phyloP scores from a whole-genome alignment of 2,888 invertebrate genomes.

The Eupithecia inturbata region DNA sequence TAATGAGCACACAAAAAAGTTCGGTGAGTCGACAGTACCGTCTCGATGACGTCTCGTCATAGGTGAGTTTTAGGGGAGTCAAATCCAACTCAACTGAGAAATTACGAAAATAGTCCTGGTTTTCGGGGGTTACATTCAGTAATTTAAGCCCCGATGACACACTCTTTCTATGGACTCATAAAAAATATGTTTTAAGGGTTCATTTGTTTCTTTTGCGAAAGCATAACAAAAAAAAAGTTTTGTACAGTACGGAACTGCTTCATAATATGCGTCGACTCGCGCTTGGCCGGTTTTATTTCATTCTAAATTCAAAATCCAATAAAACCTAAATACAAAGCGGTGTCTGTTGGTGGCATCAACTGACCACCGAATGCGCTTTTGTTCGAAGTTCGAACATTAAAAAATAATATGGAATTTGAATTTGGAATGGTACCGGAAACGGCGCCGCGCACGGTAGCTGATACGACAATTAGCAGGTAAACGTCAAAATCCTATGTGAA shows the following conservation, averaged over 20 bases:
- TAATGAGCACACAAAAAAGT: too few species aligned
- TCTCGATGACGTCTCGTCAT: background rate
- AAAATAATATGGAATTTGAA: constrained; percentile 41
- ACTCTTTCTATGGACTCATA: background rate
- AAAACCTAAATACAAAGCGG: constrained; percentile 7
- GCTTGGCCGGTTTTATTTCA: background rate
- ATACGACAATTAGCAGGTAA: constrained; percentile 75
- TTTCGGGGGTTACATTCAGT: too few species aligned
- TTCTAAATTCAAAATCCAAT: constrained; percentile 7
- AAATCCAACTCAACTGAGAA: background rate
- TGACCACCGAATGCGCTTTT: constrained; percentile 39
- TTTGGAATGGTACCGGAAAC: constrained; percentile 57
- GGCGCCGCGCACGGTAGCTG: constrained; percentile 75
- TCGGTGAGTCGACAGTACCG: too few species aligned
- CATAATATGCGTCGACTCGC: too few species aligned
- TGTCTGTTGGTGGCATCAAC: constrained; percentile 35
- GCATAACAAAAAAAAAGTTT: too few species aligned
- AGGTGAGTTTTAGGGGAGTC: background rate
- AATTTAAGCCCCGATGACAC: background rate
- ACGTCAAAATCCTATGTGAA: constrained; percentile 76
- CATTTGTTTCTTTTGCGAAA: too few species aligned
- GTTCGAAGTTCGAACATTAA: constrained; percentile 44
- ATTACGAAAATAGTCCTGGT: background rate
- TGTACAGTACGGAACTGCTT: too few species aligned
- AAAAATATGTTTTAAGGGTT: too few species aligned